Percentiles rank a stretch among this genome's conserved stretches.
Conservation (phyloP, 2,113 vertebrate species). For the Picathartes gymnocephalus region DNA sequence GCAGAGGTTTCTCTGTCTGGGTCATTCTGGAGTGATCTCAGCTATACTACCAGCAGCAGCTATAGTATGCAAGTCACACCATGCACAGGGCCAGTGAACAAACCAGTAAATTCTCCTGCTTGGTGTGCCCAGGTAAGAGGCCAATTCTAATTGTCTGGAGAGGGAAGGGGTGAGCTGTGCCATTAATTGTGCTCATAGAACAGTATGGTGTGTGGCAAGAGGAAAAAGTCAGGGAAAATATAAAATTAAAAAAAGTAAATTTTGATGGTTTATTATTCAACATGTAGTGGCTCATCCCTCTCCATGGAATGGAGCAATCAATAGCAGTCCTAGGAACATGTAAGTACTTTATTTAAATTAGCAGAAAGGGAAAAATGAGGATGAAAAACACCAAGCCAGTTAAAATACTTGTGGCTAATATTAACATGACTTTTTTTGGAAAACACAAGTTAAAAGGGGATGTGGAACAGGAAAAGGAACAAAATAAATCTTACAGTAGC, state of each 20-base stretch:
- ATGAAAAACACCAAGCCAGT: not conserved
- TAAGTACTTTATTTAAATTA: not conserved
- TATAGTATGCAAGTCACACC: fast-evolving
- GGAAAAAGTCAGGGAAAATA: not conserved
- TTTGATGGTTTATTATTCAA: not conserved
- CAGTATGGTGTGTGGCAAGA: not conserved
- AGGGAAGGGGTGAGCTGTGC: not conserved
- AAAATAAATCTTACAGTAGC: not conserved
- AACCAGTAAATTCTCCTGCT: not conserved
- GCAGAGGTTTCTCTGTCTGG: not conserved
- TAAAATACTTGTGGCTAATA: not conserved
- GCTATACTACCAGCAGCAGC: not conserved
- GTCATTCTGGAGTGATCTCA: not conserved
- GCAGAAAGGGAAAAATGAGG: not conserved
- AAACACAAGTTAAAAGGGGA: not conserved
- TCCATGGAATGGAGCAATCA: not conserved
- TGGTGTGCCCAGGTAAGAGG: not conserved
- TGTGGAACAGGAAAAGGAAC: conserved; percentile 14
- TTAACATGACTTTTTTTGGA: not conserved
- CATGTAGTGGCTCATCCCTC: not conserved
- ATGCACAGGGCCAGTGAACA: not conserved
- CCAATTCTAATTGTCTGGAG: not conserved
- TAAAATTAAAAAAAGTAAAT: not conserved
- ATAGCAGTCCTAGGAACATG: not conserved
- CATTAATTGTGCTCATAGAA: not conserved